Conservation (phyloP, 2,113 vertebrate genomes). For the Sphyrna mokarran region DNA sequence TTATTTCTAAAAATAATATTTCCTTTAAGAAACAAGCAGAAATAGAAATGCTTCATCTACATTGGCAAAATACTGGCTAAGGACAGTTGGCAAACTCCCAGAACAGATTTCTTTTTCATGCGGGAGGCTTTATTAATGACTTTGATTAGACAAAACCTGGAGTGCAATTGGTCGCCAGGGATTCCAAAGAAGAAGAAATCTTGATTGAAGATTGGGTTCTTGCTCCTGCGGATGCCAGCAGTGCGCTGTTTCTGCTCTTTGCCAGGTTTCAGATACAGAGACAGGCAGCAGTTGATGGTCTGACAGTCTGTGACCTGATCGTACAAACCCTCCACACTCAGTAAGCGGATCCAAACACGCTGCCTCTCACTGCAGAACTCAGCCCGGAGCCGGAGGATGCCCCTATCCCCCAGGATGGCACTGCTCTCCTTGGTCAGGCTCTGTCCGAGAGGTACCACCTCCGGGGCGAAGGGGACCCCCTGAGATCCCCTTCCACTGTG, state of each 20-base stretch:
- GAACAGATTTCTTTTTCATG: constrained; percentile 56
- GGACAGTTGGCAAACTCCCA: constrained; percentile 47
- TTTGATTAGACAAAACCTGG: constrained; percentile 67
- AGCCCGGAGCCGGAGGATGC: constrained; percentile 64
- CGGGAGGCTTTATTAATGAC: constrained; percentile 69
- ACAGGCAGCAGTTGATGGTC: constrained; percentile 71
- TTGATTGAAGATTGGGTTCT: constrained; percentile 79
- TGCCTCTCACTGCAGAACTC: constrained; percentile 67
- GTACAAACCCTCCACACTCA: constrained; percentile 69
- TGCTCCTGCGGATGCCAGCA: constrained; percentile 74
- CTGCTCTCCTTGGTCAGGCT: constrained; percentile 63
- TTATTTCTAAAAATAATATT: not conserved
- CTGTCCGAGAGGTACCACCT: constrained; percentile 56
- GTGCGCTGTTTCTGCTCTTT: constrained; percentile 75
- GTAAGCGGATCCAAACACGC: constrained; percentile 70
- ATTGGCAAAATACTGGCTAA: not conserved
- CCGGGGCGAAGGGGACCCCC: constrained; percentile 50
- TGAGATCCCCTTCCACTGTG: constrained; percentile 50
- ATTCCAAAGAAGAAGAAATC: constrained; percentile 81
- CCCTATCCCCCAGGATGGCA: constrained; percentile 61
- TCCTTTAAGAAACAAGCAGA: not conserved
- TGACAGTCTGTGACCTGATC: constrained; percentile 59
- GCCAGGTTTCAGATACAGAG: constrained; percentile 67
- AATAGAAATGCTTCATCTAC: not conserved
- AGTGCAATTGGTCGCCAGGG: constrained; percentile 61